Evolutionary conservation across 53 echinoderm and acorn worm species (phyloP).

Genomic region (Antedon mediterranea): DNA sequence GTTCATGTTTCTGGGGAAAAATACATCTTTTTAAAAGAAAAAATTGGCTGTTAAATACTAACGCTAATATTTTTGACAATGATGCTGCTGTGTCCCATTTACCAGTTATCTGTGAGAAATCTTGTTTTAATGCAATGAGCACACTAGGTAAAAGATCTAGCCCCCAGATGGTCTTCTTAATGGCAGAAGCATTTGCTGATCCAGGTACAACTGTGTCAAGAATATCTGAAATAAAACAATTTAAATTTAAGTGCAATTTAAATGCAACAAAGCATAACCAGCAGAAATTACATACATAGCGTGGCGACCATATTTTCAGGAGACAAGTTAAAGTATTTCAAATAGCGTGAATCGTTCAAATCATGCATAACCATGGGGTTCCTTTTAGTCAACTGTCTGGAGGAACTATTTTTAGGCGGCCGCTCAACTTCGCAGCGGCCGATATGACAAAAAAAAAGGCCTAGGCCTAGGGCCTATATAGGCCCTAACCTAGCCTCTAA

Average conservation of each 20-base stretch:
- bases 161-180: conserved; percentile 86
- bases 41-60: conserved; percentile 8
- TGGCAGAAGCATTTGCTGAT: conserved; percentile 64
- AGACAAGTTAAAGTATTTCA: no score
- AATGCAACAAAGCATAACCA: no score
- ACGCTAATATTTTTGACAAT: conserved; percentile 81
- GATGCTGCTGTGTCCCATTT: conserved; percentile 94
- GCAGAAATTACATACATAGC: conserved; percentile 9
- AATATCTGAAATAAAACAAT: conserved; percentile 48
- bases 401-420: no score
- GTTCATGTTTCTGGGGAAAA: no score
- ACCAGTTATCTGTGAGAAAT: conserved; percentile 80
- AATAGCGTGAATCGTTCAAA: no score
- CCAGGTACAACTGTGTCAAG: conserved; percentile 82
- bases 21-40: no score
- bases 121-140: conserved; percentile 80
- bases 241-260: neutral
- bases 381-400: no score
- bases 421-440: no score
- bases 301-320: conserved; percentile 80
- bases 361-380: no score
- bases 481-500: no score
- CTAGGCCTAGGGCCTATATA: no score
- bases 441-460: no score
- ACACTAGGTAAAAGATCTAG: conserved; percentile 91